Percentiles rank a stretch among this genome's conserved stretches.
These are phyloP conservation scores for Lepeophtheirus salmonis DNA, from an alignment of 1,140 invertebrate genomes.

Conservation along the genomic window DNA sequence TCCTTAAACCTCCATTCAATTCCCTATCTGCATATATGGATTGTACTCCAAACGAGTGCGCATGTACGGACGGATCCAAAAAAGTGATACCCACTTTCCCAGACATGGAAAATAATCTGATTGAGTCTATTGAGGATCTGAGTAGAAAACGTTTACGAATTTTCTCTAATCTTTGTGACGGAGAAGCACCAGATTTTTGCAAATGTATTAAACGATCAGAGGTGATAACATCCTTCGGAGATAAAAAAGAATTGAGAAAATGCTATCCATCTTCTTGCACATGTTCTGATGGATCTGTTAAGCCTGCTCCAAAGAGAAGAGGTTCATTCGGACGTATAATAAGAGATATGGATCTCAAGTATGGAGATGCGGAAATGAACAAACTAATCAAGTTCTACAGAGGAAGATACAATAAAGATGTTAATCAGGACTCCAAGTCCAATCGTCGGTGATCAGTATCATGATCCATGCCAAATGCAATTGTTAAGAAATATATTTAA, in stretches of 20 bases:
- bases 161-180: neutral
- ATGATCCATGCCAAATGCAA: no score
- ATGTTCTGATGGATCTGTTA: neutral
- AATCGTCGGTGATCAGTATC: no score
- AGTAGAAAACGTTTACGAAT: neutral
- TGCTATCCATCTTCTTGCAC: neutral
- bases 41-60: neutral
- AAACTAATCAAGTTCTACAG: neutral
- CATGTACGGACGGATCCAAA: neutral
- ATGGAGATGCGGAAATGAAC: neutral
- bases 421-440: no score
- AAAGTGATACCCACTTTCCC: neutral
- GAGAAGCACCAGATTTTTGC: neutral
- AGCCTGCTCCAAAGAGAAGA: neutral
- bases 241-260: neutral
- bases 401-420: no score
- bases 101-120: neutral
- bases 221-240: neutral
- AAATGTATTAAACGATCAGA: neutral
- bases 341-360: neutral
- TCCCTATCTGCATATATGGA: neutral
- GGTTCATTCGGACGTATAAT: neutral
- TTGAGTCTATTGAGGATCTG: neutral
- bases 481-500: neutral
- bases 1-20: neutral